Evolutionary conservation across 2,888 invertebrate genomes (phyloP).

Genomic region (Limnephilus rhombicus): DNA sequence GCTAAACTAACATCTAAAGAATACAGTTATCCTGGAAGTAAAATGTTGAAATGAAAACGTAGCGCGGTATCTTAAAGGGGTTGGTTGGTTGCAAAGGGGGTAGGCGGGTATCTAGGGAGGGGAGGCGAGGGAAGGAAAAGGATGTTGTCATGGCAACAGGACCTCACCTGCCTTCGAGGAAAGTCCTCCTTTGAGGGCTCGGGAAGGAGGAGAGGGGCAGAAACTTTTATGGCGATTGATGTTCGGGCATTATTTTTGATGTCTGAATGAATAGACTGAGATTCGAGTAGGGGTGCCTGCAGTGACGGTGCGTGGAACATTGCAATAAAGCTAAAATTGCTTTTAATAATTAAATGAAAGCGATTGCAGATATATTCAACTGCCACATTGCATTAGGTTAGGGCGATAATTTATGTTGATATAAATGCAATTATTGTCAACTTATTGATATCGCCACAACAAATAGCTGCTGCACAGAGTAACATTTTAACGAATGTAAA

Average conservation of each 20-base stretch:
- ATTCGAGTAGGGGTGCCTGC: conserved; percentile 54
- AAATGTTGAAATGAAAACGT: conserved; percentile 27
- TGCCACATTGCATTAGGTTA: too few species aligned
- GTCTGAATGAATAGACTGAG: conserved; percentile 66
- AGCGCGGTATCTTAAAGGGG: conserved; percentile 43
- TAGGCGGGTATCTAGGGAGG: conserved; percentile 46
- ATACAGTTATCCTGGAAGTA: not conserved
- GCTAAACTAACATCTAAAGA: not conserved
- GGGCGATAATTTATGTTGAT: too few species aligned
- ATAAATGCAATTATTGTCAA: too few species aligned
- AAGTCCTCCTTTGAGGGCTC: conserved; percentile 33
- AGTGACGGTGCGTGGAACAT: conserved; percentile 49
- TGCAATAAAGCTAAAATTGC: not conserved
- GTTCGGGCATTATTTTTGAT: conserved; percentile 66
- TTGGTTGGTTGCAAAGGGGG: conserved; percentile 40
- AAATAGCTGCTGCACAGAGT: too few species aligned
- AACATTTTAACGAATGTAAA: too few species aligned
- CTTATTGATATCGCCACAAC: too few species aligned
- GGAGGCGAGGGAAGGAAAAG: conserved; percentile 49
- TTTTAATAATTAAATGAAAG: not conserved
- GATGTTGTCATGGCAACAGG: conserved; percentile 64
- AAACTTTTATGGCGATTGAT: conserved; percentile 66
- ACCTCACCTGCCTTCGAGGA: conserved; percentile 62
- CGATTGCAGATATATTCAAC: not conserved
- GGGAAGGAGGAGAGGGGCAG: conserved; percentile 18